Conservation (phyloP, 2,797 vertebrate genomes). For the Ibycter americanus region DNA sequence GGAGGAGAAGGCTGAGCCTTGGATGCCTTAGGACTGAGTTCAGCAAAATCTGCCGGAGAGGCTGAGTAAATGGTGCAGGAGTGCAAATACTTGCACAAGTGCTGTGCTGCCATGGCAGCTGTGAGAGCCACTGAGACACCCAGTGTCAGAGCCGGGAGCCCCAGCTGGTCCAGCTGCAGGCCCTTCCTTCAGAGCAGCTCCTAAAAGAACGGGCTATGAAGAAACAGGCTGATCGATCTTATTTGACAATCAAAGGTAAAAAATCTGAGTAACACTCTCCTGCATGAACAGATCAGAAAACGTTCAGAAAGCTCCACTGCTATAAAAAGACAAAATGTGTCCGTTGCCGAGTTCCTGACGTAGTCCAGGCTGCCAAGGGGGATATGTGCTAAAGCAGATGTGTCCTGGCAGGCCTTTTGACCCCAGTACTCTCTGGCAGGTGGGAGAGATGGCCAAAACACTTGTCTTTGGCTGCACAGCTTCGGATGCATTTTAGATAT, state of each 20-base stretch:
- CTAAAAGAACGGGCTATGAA: background rate
- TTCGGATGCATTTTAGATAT: background rate
- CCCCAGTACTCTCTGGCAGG: accelerated
- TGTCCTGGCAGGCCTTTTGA: background rate
- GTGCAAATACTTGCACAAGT: background rate
- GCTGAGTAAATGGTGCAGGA: background rate
- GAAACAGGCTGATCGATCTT: background rate
- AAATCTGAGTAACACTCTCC: background rate
- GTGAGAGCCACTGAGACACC: background rate
- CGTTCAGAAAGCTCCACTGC: background rate
- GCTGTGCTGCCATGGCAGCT: background rate
- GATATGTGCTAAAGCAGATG: accelerated
- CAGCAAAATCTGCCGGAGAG: background rate
- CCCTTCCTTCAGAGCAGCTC: background rate
- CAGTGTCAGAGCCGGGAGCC: background rate
- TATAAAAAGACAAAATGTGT: background rate
- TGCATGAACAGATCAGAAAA: background rate
- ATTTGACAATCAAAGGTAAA: background rate
- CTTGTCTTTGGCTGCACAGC: background rate
- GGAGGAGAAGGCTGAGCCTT: background rate
- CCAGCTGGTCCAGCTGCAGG: background rate
- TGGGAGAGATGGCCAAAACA: background rate
- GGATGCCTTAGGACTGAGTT: background rate
- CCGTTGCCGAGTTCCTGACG: accelerated
- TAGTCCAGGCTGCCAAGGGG: background rate